phyloP scores from a whole-genome alignment of 2,797 vertebrate species.

The Potorous gilbertii region DNA sequence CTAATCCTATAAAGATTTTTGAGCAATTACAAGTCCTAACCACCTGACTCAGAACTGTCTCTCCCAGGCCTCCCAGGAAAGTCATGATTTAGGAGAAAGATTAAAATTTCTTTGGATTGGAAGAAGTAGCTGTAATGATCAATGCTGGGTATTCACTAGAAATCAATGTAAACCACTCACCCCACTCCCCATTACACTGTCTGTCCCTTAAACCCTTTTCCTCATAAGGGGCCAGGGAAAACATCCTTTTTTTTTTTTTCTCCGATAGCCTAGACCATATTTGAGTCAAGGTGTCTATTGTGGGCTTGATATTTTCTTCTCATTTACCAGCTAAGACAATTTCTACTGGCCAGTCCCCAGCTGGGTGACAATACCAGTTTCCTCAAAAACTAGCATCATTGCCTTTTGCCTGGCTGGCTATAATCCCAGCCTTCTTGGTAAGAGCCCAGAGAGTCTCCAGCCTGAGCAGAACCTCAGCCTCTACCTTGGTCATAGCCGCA shows the following conservation, averaged over 20 bases:
- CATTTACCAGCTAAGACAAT: neutral
- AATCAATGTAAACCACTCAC: neutral
- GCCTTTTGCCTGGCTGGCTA: neutral
- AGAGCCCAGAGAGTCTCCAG: neutral
- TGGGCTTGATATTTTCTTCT: neutral
- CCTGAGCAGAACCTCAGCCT: neutral
- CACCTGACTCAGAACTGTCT: neutral
- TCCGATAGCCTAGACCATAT: neutral
- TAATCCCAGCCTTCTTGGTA: neutral
- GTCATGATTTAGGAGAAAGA: neutral
- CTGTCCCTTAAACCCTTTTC: neutral
- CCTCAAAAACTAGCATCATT: neutral
- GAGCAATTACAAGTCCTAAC: neutral
- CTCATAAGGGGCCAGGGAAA: neutral
- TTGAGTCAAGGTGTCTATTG: neutral
- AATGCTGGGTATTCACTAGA: neutral
- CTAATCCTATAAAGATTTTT: neutral
- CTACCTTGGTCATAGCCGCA: neutral
- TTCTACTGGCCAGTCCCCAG: neutral
- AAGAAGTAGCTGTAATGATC: neutral
- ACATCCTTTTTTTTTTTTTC: neutral
- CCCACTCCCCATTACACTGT: neutral
- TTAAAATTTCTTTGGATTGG: neutral
- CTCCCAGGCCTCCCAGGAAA: neutral
- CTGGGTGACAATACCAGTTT: neutral